Evolutionary conservation across 2,797 vertebrate species (phyloP).

Genomic region (Enteromius fasciolatus): DNA sequence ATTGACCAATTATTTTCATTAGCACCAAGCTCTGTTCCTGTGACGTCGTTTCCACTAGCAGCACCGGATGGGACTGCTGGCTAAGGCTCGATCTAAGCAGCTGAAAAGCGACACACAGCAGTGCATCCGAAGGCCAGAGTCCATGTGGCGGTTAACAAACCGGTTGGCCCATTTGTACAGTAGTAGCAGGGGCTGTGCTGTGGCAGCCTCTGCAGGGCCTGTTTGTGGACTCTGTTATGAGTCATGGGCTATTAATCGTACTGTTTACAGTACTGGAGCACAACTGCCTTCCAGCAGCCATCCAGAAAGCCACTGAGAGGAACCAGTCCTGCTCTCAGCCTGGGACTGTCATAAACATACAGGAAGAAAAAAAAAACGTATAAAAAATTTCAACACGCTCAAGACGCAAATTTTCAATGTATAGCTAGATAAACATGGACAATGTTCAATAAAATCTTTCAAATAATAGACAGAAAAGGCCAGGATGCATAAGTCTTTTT

Average conservation of each 20-base stretch:
- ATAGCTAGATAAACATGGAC: not conserved
- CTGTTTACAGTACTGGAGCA: constrained; percentile 79
- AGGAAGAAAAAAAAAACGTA: not conserved
- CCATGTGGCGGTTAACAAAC: constrained; percentile 61
- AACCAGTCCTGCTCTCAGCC: constrained; percentile 67
- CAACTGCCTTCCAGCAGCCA: constrained; percentile 72
- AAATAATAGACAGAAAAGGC: not conserved
- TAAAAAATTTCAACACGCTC: not conserved
- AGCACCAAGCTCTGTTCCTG: not conserved
- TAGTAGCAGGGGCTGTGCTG: constrained; percentile 60
- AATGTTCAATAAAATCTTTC: not conserved
- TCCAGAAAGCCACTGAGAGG: constrained; percentile 69
- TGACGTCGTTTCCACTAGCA: not conserved
- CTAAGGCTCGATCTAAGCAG: not conserved
- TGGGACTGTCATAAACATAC: constrained; percentile 65
- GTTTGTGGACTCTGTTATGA: constrained; percentile 76
- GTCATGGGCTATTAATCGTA: constrained; percentile 80
- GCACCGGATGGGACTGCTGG: not conserved
- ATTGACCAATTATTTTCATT: constrained; percentile 16
- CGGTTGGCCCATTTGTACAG: constrained; percentile 59
- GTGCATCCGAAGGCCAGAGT: constrained; percentile 2
- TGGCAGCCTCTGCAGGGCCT: constrained; percentile 66
- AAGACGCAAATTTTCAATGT: not conserved
- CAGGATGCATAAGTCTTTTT: not conserved
- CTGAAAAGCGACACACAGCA: constrained; percentile 5